These are phyloP conservation scores for Temnothorax unifasciatus DNA, from an alignment of 2,888 invertebrate species.

Conservation along the genomic window DNA sequence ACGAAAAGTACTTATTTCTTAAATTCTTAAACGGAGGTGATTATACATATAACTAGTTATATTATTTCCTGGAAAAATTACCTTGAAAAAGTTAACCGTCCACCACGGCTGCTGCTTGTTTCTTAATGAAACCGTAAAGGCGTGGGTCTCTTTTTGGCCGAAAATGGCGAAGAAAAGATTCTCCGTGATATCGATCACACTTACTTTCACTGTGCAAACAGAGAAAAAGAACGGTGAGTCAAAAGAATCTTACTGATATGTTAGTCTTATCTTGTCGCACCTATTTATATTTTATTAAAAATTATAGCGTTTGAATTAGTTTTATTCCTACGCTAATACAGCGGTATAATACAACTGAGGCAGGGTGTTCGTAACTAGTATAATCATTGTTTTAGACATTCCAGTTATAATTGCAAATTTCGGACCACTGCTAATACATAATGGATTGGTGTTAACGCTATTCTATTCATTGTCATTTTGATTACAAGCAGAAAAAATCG, in stretches of 20 bases:
- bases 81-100: constrained; percentile 95
- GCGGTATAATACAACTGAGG: constrained; percentile 24
- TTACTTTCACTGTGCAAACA: constrained; percentile 93
- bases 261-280: neutral
- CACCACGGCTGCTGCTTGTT: constrained; percentile 90
- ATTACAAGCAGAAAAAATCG: constrained; percentile 35
- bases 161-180: constrained; percentile 99
- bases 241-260: constrained; percentile 3
- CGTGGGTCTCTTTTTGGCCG: constrained; percentile 95
- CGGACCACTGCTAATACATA: constrained; percentile 7
- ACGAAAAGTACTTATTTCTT: constrained; percentile 22
- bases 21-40: neutral
- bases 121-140: constrained; percentile 84
- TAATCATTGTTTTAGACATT: neutral
- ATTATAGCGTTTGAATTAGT: neutral
- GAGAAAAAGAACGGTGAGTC: constrained; percentile 19
- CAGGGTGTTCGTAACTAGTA: neutral
- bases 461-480: constrained; percentile 42
- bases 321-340: constrained; percentile 34
- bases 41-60: neutral
- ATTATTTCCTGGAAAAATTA: constrained; percentile 78
- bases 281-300: constrained; percentile 6
- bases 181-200: constrained; percentile 97
- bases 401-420: constrained; percentile 16
- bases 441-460: constrained; percentile 15